Conservation (phyloP, 2,113 vertebrate genomes). For the Aptenodytes patagonicus region DNA sequence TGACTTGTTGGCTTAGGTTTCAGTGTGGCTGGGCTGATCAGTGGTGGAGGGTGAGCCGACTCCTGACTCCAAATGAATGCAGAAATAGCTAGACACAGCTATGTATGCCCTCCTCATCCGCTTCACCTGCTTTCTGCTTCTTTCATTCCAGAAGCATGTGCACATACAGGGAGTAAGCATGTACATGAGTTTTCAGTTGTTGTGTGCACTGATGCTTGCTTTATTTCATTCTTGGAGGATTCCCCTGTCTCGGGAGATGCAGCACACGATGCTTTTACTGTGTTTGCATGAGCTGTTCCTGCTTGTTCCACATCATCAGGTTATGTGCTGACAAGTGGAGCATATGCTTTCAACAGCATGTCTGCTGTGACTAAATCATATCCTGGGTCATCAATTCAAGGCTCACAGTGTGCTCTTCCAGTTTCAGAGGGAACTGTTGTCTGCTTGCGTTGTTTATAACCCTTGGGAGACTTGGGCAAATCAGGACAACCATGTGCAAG, state of each 20-base stretch:
- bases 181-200: not conserved
- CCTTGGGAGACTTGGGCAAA: slow-evolving; percentile 11
- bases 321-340: slow-evolving; percentile 27
- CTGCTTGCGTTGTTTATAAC: not conserved
- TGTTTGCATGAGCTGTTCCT: not conserved
- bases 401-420: not conserved
- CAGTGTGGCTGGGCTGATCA: not conserved
- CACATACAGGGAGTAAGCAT: not conserved
- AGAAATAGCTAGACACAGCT: not conserved
- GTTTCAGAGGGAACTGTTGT: not conserved
- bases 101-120: rapidly evolving
- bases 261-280: not conserved
- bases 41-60: not conserved
- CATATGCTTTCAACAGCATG: slow-evolving; percentile 11
- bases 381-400: slow-evolving; percentile 5
- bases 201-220: not conserved
- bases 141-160: not conserved
- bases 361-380: slow-evolving; percentile 16
- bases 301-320: slow-evolving; percentile 24
- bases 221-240: not conserved
- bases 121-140: not conserved
- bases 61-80: not conserved
- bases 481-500: not conserved
- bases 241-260: not conserved
- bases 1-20: not conserved